A percentile compares a stretch with the other conserved stretches of the same genome.
phyloP scores from a whole-genome alignment of 2,797 vertebrate genomes.

The Acanthurus tractus region DNA sequence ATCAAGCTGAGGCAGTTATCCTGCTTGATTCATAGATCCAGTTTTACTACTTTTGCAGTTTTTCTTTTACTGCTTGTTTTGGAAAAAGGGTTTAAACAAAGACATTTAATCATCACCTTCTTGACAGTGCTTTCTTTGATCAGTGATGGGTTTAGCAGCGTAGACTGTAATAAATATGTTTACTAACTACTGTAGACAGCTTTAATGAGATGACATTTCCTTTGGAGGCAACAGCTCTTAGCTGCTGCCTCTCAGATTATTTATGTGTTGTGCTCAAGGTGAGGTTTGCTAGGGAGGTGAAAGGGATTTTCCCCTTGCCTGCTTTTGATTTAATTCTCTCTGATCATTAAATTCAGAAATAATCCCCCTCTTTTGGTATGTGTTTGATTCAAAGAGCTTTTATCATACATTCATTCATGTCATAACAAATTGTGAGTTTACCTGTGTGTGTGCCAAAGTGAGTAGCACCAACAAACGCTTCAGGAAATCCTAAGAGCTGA shows the following conservation, averaged over 20 bases:
- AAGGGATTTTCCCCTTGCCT: slow-evolving; percentile 37
- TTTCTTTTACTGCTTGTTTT: slow-evolving; percentile 1
- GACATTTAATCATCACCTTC: slow-evolving; percentile 5
- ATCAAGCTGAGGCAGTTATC: neutral
- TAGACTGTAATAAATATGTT: slow-evolving; percentile 18
- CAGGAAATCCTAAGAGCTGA: neutral
- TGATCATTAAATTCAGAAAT: slow-evolving; percentile 35
- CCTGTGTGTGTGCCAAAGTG: neutral
- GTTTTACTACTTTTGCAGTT: neutral
- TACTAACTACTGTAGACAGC: slow-evolving; percentile 37
- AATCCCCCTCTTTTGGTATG: slow-evolving; percentile 21
- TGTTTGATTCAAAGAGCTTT: slow-evolving; percentile 20
- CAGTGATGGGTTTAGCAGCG: neutral
- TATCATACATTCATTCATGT: slow-evolving; percentile 24
- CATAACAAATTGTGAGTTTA: slow-evolving; percentile 15
- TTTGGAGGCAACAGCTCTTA: slow-evolving; percentile 30
- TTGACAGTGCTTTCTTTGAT: slow-evolving; percentile 20
- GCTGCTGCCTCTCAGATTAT: slow-evolving; percentile 28
- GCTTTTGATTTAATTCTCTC: slow-evolving; percentile 27
- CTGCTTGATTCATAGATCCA: neutral
- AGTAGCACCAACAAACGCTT: slow-evolving; percentile 1
- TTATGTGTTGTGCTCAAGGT: slow-evolving; percentile 37
- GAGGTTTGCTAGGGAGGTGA: slow-evolving; percentile 29
- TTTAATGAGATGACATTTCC: slow-evolving; percentile 49
- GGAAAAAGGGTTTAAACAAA: neutral